A percentile compares a stretch with the other conserved stretches of the same genome.
phyloP scores from a whole-genome alignment of 2,888 invertebrate species.

The Margaritifera margaritifera region DNA sequence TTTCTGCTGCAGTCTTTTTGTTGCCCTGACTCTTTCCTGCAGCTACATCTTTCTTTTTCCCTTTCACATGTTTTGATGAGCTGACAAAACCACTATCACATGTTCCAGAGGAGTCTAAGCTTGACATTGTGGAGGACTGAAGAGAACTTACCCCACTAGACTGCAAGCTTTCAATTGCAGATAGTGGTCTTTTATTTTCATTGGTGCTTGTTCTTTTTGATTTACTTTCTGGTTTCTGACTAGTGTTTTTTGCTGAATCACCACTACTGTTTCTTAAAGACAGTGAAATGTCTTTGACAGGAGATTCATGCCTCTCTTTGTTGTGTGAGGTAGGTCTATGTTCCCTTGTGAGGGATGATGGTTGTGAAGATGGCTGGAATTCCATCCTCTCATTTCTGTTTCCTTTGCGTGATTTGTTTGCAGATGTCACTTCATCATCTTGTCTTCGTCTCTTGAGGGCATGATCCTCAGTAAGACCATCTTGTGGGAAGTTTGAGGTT shows the following conservation, averaged over 20 bases:
- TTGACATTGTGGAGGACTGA: no score
- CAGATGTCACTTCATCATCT: slow-evolving; percentile 13
- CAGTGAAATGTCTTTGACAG: background rate
- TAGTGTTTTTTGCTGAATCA: background rate
- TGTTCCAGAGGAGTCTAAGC: no score
- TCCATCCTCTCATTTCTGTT: slow-evolving; percentile 13
- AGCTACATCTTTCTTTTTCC: background rate
- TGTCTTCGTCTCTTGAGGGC: slow-evolving; percentile 27
- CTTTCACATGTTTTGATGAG: background rate
- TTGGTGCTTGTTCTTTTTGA: no score
- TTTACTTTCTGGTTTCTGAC: background rate
- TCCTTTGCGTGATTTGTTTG: slow-evolving; percentile 24
- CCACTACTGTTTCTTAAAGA: background rate
- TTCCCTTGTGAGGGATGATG: background rate
- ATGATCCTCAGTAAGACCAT: slow-evolving; percentile 21
- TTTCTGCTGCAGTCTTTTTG: slow-evolving; percentile 10
- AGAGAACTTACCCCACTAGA: no score
- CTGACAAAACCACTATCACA: no score
- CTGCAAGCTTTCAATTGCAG: background rate
- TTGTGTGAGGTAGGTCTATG: background rate
- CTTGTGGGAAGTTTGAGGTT: no score
- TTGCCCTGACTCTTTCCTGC: slow-evolving; percentile 2
- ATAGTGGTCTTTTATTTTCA: background rate
- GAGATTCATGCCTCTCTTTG: background rate
- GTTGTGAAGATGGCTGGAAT: background rate